These are phyloP conservation scores for Trachymyrmex cornetzi DNA, from an alignment of 1,140 invertebrate genomes.

Conservation along the genomic window DNA sequence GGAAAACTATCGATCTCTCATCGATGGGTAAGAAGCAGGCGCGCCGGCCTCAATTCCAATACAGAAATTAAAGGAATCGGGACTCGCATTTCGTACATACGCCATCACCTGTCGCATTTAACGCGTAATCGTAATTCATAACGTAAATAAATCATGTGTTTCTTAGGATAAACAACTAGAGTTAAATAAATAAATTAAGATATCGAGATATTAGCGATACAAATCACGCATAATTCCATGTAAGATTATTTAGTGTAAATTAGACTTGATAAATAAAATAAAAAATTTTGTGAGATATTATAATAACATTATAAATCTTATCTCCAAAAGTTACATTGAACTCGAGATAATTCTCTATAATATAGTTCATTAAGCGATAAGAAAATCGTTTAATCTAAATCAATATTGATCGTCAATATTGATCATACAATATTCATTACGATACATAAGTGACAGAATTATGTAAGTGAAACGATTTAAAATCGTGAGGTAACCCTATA, in stretches of 20 bases:
- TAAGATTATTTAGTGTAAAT: slow-evolving; percentile 49
- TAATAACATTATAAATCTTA: background rate
- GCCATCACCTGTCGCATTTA: slow-evolving; percentile 33
- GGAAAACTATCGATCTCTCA: slow-evolving; percentile 90
- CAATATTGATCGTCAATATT: background rate
- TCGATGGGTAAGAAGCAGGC: slow-evolving; percentile 89
- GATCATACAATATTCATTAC: background rate
- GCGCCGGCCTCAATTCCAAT: slow-evolving; percentile 87
- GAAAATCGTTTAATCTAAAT: slow-evolving; percentile 3
- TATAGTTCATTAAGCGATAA: background rate
- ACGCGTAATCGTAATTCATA: background rate
- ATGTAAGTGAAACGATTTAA: background rate
- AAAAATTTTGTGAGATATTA: slow-evolving; percentile 23
- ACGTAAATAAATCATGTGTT: background rate
- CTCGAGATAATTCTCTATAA: background rate
- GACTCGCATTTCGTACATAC: background rate
- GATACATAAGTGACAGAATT: background rate
- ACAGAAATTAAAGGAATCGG: slow-evolving; percentile 76
- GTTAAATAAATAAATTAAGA: slow-evolving; percentile 44
- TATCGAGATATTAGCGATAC: slow-evolving; percentile 25
- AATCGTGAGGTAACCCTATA: background rate
- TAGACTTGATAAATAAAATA: slow-evolving; percentile 54
- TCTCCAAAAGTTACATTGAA: background rate
- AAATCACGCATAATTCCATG: slow-evolving; percentile 18
- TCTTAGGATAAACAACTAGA: slow-evolving; percentile 23